Percentiles rank a stretch among this genome's conserved stretches.
Conservation (phyloP, 2,888 invertebrate species). For the Epicampocera succincta region DNA sequence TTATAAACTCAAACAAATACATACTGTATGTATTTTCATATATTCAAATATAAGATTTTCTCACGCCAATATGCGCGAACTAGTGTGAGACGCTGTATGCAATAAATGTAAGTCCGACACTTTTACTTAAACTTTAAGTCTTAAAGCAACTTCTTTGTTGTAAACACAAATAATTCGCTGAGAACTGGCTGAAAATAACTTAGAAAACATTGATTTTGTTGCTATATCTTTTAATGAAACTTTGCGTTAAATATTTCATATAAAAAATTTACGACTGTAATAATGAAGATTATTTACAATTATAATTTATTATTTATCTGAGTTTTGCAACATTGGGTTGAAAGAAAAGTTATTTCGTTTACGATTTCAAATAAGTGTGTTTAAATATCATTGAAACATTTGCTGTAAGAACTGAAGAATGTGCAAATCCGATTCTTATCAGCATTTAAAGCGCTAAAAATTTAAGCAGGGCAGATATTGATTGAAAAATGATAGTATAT, state of each 20-base stretch:
- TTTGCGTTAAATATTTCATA: conserved; percentile 23
- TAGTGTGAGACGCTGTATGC: not conserved
- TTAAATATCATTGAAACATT: too few relatives aligned
- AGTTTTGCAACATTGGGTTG: conserved; percentile 18
- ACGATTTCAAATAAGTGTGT: not conserved
- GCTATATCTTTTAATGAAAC: not conserved
- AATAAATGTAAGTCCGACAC: not conserved
- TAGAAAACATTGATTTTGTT: conserved; percentile 32
- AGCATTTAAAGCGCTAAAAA: too few relatives aligned
- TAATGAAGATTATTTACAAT: conserved; percentile 16
- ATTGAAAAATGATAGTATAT: too few relatives aligned
- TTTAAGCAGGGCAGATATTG: too few relatives aligned
- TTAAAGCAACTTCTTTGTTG: conserved; percentile 4
- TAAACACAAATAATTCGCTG: not conserved
- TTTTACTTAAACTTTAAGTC: too few relatives aligned
- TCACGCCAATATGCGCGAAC: too few relatives aligned
- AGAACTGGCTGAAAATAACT: conserved; percentile 18
- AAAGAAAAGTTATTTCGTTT: not conserved
- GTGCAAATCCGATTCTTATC: too few relatives aligned
- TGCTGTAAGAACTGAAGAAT: too few relatives aligned
- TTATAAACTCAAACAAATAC: too few relatives aligned
- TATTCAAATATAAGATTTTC: too few relatives aligned
- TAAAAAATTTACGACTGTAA: conserved; percentile 9
- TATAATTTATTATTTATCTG: not conserved
- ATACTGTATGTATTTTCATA: too few relatives aligned